Conservation (phyloP, 2,797 vertebrate genomes). For the Lutjanus campechanus region DNA sequence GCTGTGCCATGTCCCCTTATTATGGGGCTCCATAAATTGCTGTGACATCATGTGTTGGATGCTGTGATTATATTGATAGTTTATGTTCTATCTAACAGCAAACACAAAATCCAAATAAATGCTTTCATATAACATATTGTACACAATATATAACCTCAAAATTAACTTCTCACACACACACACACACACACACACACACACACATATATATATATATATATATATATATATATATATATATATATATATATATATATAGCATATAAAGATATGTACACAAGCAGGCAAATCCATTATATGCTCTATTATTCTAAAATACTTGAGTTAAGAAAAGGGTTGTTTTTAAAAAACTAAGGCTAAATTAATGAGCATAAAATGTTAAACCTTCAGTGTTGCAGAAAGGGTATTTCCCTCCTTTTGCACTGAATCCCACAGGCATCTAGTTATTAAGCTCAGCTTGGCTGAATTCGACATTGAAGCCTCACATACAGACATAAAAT, state of each 20-base stretch:
- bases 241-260: not conserved
- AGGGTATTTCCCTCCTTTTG: conserved; percentile 24
- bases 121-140: not conserved
- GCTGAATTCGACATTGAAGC: conserved; percentile 8
- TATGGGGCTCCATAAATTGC: conserved; percentile 14
- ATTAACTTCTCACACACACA: no score
- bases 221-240: no score
- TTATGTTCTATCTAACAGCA: not conserved
- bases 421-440: conserved; percentile 12
- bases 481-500: conserved; percentile 9
- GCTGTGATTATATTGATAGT: conserved; percentile 16
- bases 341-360: not conserved
- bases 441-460: conserved; percentile 9
- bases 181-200: no score
- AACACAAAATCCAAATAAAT: not conserved
- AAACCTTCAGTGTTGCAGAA: not conserved
- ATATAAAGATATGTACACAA: not conserved
- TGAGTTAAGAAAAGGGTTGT: not conserved
- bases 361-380: conserved; percentile 15
- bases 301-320: conserved; percentile 1
- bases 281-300: not conserved
- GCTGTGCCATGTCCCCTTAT: conserved; percentile 1
- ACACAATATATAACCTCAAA: not conserved
- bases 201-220: no score
- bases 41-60: conserved; percentile 3